These are phyloP conservation scores for Monopterus albus DNA, from an alignment of 2,113 vertebrate species.

Conservation along the genomic window DNA sequence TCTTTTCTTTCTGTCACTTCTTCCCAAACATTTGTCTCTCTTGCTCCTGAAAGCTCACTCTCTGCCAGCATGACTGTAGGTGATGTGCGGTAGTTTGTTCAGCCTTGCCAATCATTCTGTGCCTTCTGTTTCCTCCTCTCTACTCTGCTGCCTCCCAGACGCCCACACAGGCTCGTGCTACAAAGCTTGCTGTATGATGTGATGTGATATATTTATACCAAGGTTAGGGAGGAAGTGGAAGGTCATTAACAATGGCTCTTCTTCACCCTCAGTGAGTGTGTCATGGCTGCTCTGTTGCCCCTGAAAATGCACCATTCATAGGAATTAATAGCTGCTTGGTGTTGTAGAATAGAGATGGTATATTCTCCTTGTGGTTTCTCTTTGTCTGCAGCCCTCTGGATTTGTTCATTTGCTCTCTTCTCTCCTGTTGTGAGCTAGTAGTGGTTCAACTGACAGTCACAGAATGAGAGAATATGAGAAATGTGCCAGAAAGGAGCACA, in stretches of 20 bases:
- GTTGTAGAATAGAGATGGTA: not conserved
- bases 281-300: slow-evolving; percentile 11
- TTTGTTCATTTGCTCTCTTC: not conserved
- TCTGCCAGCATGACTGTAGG: slow-evolving; percentile 41
- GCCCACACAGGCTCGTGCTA: slow-evolving; percentile 31
- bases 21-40: slow-evolving; percentile 11
- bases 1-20: slow-evolving; percentile 9
- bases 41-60: not conserved
- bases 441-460: not conserved
- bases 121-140: slow-evolving; percentile 1
- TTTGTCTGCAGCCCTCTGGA: slow-evolving; percentile 7
- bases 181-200: slow-evolving; percentile 61
- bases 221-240: slow-evolving; percentile 4
- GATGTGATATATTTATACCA: slow-evolving; percentile 48
- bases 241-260: not conserved
- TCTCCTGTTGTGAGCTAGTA: not conserved
- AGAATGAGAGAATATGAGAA: not conserved
- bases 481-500: not conserved
- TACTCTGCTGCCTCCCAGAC: slow-evolving; percentile 31
- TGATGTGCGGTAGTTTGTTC: not conserved
- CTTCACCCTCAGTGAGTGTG: slow-evolving; percentile 21
- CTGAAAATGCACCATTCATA: slow-evolving; percentile 11
- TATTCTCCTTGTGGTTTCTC: slow-evolving; percentile 3
- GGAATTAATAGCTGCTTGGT: slow-evolving; percentile 38
- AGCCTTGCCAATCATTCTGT: slow-evolving; percentile 12